These are phyloP conservation scores for Nebria salina DNA, from an alignment of 2,888 invertebrate genomes.

Conservation along the genomic window DNA sequence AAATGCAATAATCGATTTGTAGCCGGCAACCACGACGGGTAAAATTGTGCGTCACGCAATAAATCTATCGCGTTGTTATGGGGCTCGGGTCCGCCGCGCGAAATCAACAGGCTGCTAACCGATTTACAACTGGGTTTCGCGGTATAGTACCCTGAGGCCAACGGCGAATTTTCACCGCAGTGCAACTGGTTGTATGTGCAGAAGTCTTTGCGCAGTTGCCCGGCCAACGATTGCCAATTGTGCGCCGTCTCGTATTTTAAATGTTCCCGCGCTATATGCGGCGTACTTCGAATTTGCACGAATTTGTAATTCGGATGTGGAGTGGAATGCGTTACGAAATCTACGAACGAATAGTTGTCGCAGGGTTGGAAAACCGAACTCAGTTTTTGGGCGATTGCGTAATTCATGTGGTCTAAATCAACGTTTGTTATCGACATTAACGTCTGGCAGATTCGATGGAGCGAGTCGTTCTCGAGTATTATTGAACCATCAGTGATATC, in stretches of 20 bases:
- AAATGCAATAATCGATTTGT: constrained; percentile 57
- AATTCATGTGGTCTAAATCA: constrained; percentile 62
- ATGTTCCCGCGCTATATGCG: constrained; percentile 56
- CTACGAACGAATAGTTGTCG: constrained; percentile 53
- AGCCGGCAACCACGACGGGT: constrained; percentile 60
- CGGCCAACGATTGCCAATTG: constrained; percentile 59
- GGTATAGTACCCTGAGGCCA: constrained; percentile 29
- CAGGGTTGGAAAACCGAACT: constrained; percentile 63
- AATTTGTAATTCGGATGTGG: constrained; percentile 64
- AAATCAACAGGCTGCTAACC: constrained; percentile 61
- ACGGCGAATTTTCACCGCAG: constrained; percentile 44
- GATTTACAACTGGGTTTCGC: constrained; percentile 49
- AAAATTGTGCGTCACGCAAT: constrained; percentile 57
- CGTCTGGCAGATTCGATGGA: constrained; percentile 60
- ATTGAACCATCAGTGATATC: constrained; percentile 61
- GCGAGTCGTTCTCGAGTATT: constrained; percentile 64
- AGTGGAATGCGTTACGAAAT: constrained; percentile 59
- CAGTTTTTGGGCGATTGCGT: constrained; percentile 63
- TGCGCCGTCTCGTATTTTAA: constrained; percentile 58
- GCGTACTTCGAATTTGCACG: constrained; percentile 61
- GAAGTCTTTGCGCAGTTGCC: constrained; percentile 56
- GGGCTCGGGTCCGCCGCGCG: constrained; percentile 56
- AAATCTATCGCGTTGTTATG: constrained; percentile 52
- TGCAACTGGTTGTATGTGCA: constrained; percentile 48
- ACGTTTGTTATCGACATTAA: constrained; percentile 56